Conservation (phyloP, 2,797 vertebrate genomes). For the Hemitrygon akajei region DNA sequence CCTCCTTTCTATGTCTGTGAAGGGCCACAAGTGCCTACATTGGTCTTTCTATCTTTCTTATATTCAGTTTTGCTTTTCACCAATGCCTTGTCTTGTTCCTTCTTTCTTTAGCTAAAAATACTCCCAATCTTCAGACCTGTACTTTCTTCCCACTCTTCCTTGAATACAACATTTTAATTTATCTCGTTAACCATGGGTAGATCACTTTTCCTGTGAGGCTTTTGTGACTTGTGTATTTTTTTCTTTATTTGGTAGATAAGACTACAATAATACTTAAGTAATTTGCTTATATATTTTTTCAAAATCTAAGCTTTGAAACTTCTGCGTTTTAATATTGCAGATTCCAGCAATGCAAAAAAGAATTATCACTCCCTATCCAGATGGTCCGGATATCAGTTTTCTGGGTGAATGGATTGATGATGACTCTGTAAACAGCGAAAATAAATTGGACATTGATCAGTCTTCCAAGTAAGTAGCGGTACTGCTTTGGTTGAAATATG, state of each 20-base stretch:
- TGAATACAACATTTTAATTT: too few species aligned
- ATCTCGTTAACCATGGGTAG: too few species aligned
- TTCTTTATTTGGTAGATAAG: background rate
- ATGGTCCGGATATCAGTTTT: constrained; percentile 79
- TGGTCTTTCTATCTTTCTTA: too few species aligned
- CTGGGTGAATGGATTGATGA: constrained; percentile 73
- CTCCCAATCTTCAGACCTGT: too few species aligned
- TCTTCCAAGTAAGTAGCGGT: constrained; percentile 63
- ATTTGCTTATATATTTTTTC: background rate
- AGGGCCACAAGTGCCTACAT: too few species aligned
- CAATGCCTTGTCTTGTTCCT: too few species aligned
- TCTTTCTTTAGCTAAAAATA: too few species aligned
- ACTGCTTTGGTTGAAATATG: background rate
- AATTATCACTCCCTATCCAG: constrained; percentile 82
- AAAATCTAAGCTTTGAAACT: background rate
- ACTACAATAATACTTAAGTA: background rate
- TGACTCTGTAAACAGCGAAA: constrained; percentile 61
- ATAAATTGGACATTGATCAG: constrained; percentile 65
- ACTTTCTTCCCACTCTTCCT: too few species aligned
- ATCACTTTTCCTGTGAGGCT: too few species aligned
- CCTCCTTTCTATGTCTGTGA: too few species aligned
- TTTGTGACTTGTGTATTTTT: background rate
- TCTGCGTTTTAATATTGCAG: constrained; percentile 52
- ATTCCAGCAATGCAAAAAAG: constrained; percentile 90
- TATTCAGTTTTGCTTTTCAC: too few species aligned